Evolutionary conservation across 2,113 vertebrate genomes (phyloP), one percentile per base, ranked within the genome.

Genomic region (Pelecanoides urinatrix): DNA sequence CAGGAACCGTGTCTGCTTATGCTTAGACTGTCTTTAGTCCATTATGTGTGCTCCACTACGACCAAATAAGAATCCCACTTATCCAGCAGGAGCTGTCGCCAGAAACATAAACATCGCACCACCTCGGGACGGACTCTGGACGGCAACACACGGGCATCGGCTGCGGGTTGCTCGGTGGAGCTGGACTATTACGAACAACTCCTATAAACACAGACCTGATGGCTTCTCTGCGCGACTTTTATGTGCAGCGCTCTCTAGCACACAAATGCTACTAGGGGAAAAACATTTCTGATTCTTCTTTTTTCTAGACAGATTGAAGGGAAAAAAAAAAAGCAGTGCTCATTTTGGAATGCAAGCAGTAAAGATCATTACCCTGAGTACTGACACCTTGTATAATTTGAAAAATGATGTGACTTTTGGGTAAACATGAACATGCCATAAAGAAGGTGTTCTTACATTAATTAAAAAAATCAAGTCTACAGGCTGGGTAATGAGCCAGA

Each of bases 331-430:
- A 49, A 62, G 40, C 10, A 16, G 53, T 47, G 52, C 53, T 97
- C 23, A 0, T 91, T 96, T 94, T 97, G 94, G 95, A 93, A 97
- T 92, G 89, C 16, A 16, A 85, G 95, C 88, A 96, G 36, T 95
- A 96, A 97, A 63, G 80, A 82, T 53, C 75, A 10, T 93, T 96
- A 87, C 84, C 49, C 85, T 95, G 77, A 56, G 85, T 40, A 96
- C 94, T 96, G 97, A 96, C 97, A 97, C 95, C 94, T 94, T 97
- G 89, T 97, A 83, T 97, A 97, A 96, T 65, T 93, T 97, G 96
- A 98, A 97, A 98, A 97, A 97, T 97, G 91, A 96, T 96, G 95
- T 97, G 95, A 96, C 91, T 97, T 97, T 97, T 95, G 70, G 56
- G 70, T 96, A 98, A 98, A 98, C 91, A 96, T 2, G 83, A 96